Base-by-base conservation (phyloP, 2,888 invertebrate genomes). In the Caenorhabditis macrosperma region DNA sequence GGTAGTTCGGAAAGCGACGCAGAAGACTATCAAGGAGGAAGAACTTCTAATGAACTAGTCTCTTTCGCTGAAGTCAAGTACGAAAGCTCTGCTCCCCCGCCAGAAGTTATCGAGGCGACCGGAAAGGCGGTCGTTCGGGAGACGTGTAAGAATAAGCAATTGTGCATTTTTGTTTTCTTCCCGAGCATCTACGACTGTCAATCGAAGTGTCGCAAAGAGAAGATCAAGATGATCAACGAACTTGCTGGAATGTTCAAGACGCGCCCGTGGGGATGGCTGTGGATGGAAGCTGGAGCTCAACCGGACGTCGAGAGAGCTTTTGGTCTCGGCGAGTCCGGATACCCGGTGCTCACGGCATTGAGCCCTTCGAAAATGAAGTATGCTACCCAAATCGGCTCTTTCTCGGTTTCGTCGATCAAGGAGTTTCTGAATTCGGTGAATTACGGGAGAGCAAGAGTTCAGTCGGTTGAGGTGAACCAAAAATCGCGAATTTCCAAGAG, bases 311-410 rank as follows among this genome's bases (percentile, higher is more conserved):
- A 99, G 91, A 94, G 94, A 79, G 94, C 95, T 0, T 91, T 99
- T 28, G 97, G 96, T 90, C 94, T 99, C 84, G 98, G 98, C 77
- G 98, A 93, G 94, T 99, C 98, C 92, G 98, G 98, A 7, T 99
- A 98, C 91, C 99, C 99, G 0, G 97, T 98, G 0, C 94, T 99
- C 94, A 96, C 96, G 4, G 96, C 96, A n/a, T 94, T 98, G 68
- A 98, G 97, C 92, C 94, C 94, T 10, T 95, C 96, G 91, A 99
- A 98, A 92, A 95, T 96, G 94, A 97, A 97, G 91, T 99, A 95
- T 92, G 52, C 67, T 28, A 69, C 64, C 1, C 59, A 71, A 52
- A 46, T 61, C 4, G 78, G 78, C 24, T 52, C 67, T 6, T 78
- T 78, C 48, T 55, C 64, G 1, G 22, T 38, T 12, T 17, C 28